phyloP scores from a whole-genome alignment of 1,140 invertebrate species.

The Drosophila hydei region DNA sequence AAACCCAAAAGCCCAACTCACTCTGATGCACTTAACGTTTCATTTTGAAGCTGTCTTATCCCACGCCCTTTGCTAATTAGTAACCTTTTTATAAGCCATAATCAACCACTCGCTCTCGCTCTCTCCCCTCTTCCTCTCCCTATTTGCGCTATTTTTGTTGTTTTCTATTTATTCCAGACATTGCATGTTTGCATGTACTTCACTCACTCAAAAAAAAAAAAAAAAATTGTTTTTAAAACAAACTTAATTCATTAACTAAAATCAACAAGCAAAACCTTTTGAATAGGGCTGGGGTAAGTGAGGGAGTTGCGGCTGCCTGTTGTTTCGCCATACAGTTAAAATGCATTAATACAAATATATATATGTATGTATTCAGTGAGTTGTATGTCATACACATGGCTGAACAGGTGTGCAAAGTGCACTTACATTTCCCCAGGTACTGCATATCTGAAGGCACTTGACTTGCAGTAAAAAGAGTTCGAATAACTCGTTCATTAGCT shows the following conservation, averaged over 20 bases:
- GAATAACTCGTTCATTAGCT: slow-evolving; percentile 4
- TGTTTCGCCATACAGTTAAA: slow-evolving; percentile 45
- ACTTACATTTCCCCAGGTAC: not conserved
- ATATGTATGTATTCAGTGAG: slow-evolving; percentile 1
- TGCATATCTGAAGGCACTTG: not conserved
- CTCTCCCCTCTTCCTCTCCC: slow-evolving; percentile 1
- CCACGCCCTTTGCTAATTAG: slow-evolving; percentile 24
- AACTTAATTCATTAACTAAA: slow-evolving; percentile 73
- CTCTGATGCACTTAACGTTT: slow-evolving; percentile 1
- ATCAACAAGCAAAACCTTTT: slow-evolving; percentile 32
- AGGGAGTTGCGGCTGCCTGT: not conserved
- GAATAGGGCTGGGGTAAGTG: slow-evolving; percentile 17
- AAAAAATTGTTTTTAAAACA: slow-evolving; percentile 42
- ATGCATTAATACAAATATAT: slow-evolving; percentile 56
- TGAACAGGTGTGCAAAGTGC: slow-evolving; percentile 19
- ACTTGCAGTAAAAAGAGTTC: not conserved
- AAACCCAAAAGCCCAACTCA: not conserved
- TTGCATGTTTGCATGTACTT: slow-evolving; percentile 62
- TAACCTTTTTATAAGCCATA: slow-evolving; percentile 20
- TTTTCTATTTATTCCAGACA: slow-evolving; percentile 9
- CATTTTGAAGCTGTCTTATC: slow-evolving; percentile 14
- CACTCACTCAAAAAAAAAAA: not conserved
- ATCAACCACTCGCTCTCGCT: not conserved
- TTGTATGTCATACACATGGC: slow-evolving; percentile 25
- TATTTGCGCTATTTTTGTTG: slow-evolving; percentile 11